Conservation (phyloP, 53 echinoderm and acorn worm genomes). For the Apostichopus leukothele region DNA sequence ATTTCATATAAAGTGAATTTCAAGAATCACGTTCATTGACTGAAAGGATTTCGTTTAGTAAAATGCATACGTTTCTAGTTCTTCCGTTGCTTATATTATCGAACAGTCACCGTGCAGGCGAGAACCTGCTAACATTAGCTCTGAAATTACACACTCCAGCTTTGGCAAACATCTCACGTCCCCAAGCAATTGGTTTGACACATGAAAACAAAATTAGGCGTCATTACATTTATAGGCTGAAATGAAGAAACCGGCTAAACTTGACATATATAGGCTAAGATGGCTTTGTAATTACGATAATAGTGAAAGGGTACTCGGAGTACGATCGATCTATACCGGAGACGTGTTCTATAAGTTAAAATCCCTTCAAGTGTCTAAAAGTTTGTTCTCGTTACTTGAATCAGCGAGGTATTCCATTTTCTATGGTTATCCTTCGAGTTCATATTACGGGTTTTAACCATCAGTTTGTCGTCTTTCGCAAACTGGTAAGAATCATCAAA, state of each 20-base stretch:
- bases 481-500: not conserved
- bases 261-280: constrained; percentile 45
- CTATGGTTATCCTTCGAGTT: not conserved
- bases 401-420: too few relatives aligned
- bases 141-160: constrained; percentile 2
- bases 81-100: too few relatives aligned
- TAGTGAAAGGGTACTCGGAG: not conserved
- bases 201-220: constrained; percentile 21
- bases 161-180: not conserved
- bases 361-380: constrained; percentile 15
- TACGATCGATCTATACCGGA: constrained; percentile 9
- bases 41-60: too few relatives aligned
- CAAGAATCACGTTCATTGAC: too few relatives aligned
- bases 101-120: too few relatives aligned
- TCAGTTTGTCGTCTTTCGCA: not conserved
- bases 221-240: not conserved
- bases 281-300: constrained; percentile 33
- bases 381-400: not conserved
- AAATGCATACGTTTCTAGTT: too few relatives aligned
- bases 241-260: constrained; percentile 17
- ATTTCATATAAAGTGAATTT: too few relatives aligned
- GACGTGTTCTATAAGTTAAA: not conserved
- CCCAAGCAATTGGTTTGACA: not conserved
- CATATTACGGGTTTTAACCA: not conserved
- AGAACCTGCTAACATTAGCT: not conserved